A percentile compares a stretch with the other conserved stretches of the same genome.
Conservation (phyloP, 2,797 vertebrate species). For the Pangasius krempfi region DNA sequence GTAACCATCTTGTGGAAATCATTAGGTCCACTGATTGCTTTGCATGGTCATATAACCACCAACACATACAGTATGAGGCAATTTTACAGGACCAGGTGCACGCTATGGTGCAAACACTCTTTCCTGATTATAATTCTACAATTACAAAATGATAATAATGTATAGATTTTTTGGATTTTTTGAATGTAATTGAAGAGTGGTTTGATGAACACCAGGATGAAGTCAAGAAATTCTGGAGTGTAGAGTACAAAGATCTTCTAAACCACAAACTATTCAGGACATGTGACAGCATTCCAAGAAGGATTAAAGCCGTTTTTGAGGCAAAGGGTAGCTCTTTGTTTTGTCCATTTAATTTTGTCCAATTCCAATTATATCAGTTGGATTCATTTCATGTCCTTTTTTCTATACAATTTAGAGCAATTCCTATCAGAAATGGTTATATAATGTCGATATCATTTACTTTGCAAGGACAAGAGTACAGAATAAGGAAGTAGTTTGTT, state of each 20-base stretch:
- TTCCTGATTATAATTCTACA: neutral
- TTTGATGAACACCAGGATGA: neutral
- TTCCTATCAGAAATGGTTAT: neutral
- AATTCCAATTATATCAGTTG: neutral
- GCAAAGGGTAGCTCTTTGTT: neutral
- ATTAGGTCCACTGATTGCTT: slow-evolving; percentile 20
- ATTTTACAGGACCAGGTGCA: neutral
- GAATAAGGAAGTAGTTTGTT: neutral
- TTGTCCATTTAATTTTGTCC: neutral
- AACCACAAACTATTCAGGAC: neutral
- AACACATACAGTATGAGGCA: neutral
- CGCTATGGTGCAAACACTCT: neutral
- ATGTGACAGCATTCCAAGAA: neutral
- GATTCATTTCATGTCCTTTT: neutral
- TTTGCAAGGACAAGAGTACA: neutral
- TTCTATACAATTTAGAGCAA: neutral
- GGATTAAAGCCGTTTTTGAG: neutral
- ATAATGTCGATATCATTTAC: neutral
- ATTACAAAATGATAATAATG: neutral
- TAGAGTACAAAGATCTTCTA: neutral
- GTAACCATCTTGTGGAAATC: neutral
- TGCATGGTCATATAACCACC: neutral
- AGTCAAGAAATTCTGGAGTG: neutral
- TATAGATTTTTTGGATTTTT: too few species aligned
- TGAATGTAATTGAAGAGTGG: neutral